Conservation (phyloP, 1,140 invertebrate genomes). For the Lutraria rhynchaena region DNA sequence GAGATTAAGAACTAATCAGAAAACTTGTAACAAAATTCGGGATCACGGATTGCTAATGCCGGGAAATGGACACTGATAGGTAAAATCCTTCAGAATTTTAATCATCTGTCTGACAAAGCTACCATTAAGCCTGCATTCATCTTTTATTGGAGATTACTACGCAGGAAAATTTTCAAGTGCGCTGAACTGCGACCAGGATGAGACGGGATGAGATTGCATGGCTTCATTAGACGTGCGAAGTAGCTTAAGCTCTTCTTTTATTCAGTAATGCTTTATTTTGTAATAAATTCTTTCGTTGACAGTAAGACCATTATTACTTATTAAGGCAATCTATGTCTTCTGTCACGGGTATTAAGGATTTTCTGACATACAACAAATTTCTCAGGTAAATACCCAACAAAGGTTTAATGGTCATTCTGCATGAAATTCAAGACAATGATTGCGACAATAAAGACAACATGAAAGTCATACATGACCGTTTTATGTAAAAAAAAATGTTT, state of each 20-base stretch:
- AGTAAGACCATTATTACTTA: constrained; percentile 28
- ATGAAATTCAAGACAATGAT: no score
- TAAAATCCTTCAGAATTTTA: constrained; percentile 30
- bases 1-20: constrained; percentile 58
- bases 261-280: not conserved
- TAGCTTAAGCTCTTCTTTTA: not conserved
- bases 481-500: no score
- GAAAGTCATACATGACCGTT: no score
- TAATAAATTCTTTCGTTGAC: constrained; percentile 29
- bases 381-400: no score
- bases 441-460: no score
- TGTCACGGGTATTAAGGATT: not conserved
- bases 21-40: constrained; percentile 47
- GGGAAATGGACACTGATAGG: constrained; percentile 49
- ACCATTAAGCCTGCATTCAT: constrained; percentile 51
- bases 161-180: constrained; percentile 21
- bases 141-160: constrained; percentile 53
- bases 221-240: constrained; percentile 29
- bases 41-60: constrained; percentile 28
- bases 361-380: not conserved
- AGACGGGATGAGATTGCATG: constrained; percentile 5
- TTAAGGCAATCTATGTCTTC: constrained; percentile 2
- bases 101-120: constrained; percentile 45
- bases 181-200: constrained; percentile 2
- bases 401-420: no score